phyloP scores from a whole-genome alignment of 2,888 invertebrate species.

The Lymantria dispar region DNA sequence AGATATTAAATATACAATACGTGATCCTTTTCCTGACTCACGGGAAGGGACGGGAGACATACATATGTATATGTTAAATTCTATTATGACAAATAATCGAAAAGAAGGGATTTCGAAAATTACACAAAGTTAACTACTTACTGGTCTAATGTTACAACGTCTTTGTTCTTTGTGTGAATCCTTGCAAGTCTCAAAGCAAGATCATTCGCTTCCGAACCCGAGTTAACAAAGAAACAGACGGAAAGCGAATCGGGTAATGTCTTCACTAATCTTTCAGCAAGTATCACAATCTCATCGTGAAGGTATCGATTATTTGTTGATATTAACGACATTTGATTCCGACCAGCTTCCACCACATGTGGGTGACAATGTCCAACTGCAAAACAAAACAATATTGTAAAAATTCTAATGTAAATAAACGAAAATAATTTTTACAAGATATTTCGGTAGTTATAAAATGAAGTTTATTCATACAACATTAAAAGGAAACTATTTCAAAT shows the following conservation, averaged over 20 bases:
- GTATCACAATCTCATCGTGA: conserved; percentile 96
- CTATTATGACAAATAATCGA: not conserved
- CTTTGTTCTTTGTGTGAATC: conserved; percentile 93
- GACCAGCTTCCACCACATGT: conserved; percentile 94
- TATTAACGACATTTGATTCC: conserved; percentile 94
- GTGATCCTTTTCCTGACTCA: conserved; percentile 10
- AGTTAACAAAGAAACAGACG: conserved; percentile 98
- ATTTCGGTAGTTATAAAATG: no score
- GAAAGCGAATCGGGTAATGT: conserved; percentile 93
- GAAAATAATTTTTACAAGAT: no score
- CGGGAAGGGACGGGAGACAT: not conserved
- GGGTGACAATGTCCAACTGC: conserved; percentile 99
- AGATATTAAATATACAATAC: not conserved
- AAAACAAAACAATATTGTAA: conserved; percentile 7
- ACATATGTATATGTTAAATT: no score
- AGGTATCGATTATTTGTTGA: conserved; percentile 98
- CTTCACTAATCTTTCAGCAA: conserved; percentile 91
- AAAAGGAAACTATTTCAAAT: no score
- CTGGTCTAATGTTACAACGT: conserved; percentile 98
- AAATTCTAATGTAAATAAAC: not conserved
- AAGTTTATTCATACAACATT: no score
- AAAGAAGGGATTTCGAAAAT: not conserved
- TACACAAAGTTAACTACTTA: conserved; percentile 82
- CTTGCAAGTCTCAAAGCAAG: conserved; percentile 95
- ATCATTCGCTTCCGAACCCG: conserved; percentile 99